Conservation (phyloP, 1,140 invertebrate species). For the Eupristina koningsbergeri region DNA sequence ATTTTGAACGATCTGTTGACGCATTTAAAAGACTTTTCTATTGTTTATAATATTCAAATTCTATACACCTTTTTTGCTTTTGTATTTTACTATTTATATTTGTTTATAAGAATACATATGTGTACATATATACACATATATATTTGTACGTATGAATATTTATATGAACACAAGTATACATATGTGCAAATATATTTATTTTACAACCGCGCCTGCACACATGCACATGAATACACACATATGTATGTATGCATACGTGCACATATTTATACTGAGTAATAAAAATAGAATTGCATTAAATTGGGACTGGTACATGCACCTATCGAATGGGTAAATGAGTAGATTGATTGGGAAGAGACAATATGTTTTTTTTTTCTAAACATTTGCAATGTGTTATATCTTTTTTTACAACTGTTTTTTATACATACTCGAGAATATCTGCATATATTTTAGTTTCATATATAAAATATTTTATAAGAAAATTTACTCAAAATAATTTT, state of each 20-base stretch:
- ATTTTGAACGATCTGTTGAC: conserved; percentile 24
- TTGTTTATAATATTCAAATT: conserved; percentile 38
- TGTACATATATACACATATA: neutral
- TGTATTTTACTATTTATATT: conserved; percentile 9
- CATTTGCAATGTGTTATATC: conserved; percentile 7
- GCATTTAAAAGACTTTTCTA: conserved; percentile 38
- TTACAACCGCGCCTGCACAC: too few species aligned
- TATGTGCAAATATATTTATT: too few species aligned
- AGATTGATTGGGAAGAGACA: conserved; percentile 3
- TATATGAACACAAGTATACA: neutral
- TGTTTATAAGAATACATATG: neutral
- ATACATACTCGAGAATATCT: neutral
- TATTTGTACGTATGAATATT: neutral
- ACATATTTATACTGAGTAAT: conserved; percentile 66
- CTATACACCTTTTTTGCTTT: conserved; percentile 28
- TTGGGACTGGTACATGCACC: conserved; percentile 70
- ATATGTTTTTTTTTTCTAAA: conserved; percentile 31
- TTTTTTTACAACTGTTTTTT: neutral
- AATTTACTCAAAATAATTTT: neutral
- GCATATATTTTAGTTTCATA: neutral
- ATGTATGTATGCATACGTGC: conserved; percentile 1
- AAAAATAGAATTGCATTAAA: conserved; percentile 74
- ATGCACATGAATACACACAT: too few species aligned
- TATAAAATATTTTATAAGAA: neutral
- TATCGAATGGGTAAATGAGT: conserved; percentile 52